phyloP scores from a whole-genome alignment of 2,113 vertebrate genomes.

The Macrotus californicus region DNA sequence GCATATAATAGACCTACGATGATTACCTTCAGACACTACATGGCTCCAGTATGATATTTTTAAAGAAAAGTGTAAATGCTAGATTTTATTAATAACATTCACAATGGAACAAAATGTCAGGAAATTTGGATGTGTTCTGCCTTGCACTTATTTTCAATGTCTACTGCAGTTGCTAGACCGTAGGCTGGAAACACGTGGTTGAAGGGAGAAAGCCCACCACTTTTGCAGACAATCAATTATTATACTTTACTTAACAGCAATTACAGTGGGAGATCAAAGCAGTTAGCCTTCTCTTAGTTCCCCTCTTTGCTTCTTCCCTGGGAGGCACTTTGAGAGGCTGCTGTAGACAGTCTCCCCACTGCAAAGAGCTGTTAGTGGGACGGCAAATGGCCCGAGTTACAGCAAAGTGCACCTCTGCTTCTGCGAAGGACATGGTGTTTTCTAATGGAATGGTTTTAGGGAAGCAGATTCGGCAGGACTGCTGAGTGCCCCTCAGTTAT shows the following conservation, averaged over 20 bases:
- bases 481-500: not conserved
- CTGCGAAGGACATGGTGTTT: not conserved
- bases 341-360: constrained; percentile 10
- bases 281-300: not conserved
- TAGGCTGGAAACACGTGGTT: accelerated
- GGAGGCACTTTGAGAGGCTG: constrained; percentile 23
- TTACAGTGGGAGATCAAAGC: constrained; percentile 9
- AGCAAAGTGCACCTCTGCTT: constrained; percentile 36
- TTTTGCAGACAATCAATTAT: not conserved
- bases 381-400: not conserved
- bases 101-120: not conserved
- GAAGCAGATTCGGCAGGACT: not conserved
- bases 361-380: constrained; percentile 66
- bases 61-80: not conserved
- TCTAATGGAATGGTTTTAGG: constrained; percentile 53
- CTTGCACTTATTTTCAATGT: not conserved
- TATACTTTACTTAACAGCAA: constrained; percentile 25
- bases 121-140: not conserved
- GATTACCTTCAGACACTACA: not conserved
- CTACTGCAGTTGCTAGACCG: not conserved
- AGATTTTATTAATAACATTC: not conserved
- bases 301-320: not conserved
- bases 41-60: not conserved
- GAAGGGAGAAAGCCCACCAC: not conserved
- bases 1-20: not conserved